These are phyloP conservation scores for Chiloscyllium punctatum DNA, from an alignment of 2,797 vertebrate genomes.

Conservation along the genomic window DNA sequence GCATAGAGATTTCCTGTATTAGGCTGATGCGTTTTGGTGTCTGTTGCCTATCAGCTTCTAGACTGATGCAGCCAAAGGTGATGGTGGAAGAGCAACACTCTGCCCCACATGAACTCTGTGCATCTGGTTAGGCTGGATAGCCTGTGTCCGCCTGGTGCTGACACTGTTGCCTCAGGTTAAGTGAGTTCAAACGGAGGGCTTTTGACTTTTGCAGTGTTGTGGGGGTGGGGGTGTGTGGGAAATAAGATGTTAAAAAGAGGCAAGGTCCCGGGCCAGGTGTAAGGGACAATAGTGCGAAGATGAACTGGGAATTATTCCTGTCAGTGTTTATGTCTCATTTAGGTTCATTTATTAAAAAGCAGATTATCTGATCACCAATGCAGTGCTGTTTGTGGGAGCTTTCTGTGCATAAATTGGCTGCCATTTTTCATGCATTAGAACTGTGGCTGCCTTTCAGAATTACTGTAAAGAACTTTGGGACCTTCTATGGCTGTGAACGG, in stretches of 20 bases:
- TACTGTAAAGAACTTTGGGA: background rate
- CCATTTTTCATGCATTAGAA: background rate
- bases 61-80: background rate
- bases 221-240: too few species aligned
- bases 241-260: background rate
- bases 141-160: too few species aligned
- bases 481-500: background rate
- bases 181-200: background rate
- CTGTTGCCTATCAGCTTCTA: background rate
- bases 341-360: background rate
- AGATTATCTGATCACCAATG: background rate
- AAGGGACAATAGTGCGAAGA: background rate
- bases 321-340: background rate
- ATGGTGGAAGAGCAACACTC: background rate
- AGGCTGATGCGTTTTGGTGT: background rate
- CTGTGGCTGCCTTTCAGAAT: background rate
- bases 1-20: background rate
- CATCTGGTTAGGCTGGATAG: too few species aligned
- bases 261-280: background rate
- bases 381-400: background rate
- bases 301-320: background rate
- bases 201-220: background rate
- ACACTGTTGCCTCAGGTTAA: background rate
- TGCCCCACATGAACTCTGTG: background rate
- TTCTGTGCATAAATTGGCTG: background rate